Percentiles rank a stretch among this genome's conserved stretches.
These are phyloP conservation scores for Coreoperca whiteheadi DNA, from an alignment of 2,113 vertebrate species.

Conservation along the genomic window DNA sequence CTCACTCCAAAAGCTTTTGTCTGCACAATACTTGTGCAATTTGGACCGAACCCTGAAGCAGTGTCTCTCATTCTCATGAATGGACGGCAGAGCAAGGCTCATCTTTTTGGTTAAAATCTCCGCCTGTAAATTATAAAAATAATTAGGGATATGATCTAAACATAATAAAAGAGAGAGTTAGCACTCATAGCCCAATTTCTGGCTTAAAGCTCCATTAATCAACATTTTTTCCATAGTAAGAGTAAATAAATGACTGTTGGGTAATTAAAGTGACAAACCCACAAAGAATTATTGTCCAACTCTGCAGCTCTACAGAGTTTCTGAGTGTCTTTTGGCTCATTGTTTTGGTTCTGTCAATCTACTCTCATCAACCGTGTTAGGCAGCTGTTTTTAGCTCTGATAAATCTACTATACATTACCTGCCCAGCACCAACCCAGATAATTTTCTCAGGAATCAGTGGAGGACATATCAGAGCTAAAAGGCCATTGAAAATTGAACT, in stretches of 20 bases:
- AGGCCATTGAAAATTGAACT: too few species aligned
- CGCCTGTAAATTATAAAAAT: conserved; percentile 33
- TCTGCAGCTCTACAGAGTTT: too few species aligned
- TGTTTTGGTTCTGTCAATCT: neutral
- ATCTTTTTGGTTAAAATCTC: conserved; percentile 35
- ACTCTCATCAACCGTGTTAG: neutral
- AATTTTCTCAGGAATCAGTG: neutral
- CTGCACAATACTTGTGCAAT: conserved; percentile 75
- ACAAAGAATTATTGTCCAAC: too few species aligned
- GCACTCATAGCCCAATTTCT: neutral
- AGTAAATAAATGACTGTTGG: neutral
- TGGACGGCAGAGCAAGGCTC: conserved; percentile 26
- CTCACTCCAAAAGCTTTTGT: conserved; percentile 78
- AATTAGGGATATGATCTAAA: neutral
- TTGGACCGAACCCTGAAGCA: conserved; percentile 80
- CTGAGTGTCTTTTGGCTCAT: too few species aligned
- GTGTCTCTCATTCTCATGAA: neutral
- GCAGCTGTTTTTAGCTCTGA: neutral
- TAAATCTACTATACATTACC: neutral
- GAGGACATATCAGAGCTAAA: too few species aligned
- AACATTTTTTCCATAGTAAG: neutral
- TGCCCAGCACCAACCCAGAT: neutral
- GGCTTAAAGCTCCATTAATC: neutral
- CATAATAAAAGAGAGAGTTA: neutral
- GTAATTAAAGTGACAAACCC: too few species aligned